Evolutionary conservation across 2,797 vertebrate genomes (phyloP), one percentile per base, ranked within the genome.

Genomic region (Chromobotia macracanthus): DNA sequence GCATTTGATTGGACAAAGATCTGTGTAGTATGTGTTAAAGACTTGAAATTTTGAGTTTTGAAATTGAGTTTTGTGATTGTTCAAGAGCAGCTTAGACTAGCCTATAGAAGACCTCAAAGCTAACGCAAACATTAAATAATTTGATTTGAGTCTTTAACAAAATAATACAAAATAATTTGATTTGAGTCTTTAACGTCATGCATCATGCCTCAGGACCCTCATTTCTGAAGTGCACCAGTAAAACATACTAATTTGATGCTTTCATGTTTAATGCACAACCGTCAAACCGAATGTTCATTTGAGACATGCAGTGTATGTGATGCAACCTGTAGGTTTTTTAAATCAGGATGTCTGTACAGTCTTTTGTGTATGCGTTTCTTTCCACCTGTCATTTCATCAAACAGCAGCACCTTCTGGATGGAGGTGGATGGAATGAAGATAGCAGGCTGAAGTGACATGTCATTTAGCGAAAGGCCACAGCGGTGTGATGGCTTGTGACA

Each of bases 401-500:
- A 56, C 21, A 46, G 69, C 51, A 48, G 75, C 21, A n/a, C 25
- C 51, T 79, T 74, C 48, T 53, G 46, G 64, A 48, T 9, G 19
- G 70, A 69, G 76, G 75, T 38, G 69, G 70, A 67, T 61, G 76
- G 35, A 46, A 63, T 65, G 77, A 56, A 75, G 71, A 77, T 71
- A 84, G 72, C 83, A 41, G 81, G 60, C 72, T 64, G 70, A 85
- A 75, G 66, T 83, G 79, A 84, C 77, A 82, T 74, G 78, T 80
- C 73, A 84, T 83, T 84, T 85, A 81, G 69, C 31, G 53, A 76
- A 84, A 82, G 79, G 75, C 80, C 68, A 70, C 76, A 66, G 78
- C 51, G 21, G 63, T 35, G 80, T 81, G 85, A 86, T 83, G 75
- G 72, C 67, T 84, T 84, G 84, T 86, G 84, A 86, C 84, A 83